Evolutionary conservation across 2,888 invertebrate genomes (phyloP), one percentile per base, ranked within the genome.

Genomic region (Baronia brevicornis): DNA sequence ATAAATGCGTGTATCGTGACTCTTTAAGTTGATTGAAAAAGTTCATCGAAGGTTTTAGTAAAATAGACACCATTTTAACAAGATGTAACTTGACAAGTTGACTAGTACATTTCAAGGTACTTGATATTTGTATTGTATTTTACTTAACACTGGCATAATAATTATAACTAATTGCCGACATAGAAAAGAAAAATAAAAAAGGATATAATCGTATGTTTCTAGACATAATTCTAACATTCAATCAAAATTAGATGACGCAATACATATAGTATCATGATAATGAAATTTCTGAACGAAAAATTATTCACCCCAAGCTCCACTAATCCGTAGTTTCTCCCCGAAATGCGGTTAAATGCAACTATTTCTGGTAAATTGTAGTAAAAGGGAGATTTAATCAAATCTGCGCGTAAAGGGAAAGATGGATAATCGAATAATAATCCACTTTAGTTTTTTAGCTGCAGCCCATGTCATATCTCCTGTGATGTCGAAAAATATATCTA

Each of bases 371-470:
- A 73, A 77, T 69, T 65, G 66, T 51, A 61, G 68, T 64, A 60
- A 64, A 61, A 73, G 73, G 78, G 77, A 61, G 57, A 39, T 61
- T 50, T 78, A 80, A 80, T 79, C 65, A 57, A 72, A 79, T 80
- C 55, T 58, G 43, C 41, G 40, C 44, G 46, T 42, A 37, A 47
- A 32, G 48, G 45, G 49, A 45, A 43, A 42, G 49, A 52, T 46
- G 53, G 45, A 64, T 74, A 73, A 78, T 74, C 60, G 61, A 65
- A 67, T 77, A 63, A 56, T 50, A 55, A 64, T 61, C 51, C 60
- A 60, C 58, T 72, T 64, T 52, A 48, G 59, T 60, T 68, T 72
- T 71, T 68, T 65, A n/a, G 43, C 41, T 39, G 46, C 49, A 45
- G 39, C 40, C 28, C 18, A 18, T 5, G 7, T 13, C 6, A 19